A percentile compares a stretch with the other conserved stretches of the same genome.
Evolutionary conservation across 2,113 vertebrate species (phyloP).

Genomic region (Myrmecobius fasciatus): DNA sequence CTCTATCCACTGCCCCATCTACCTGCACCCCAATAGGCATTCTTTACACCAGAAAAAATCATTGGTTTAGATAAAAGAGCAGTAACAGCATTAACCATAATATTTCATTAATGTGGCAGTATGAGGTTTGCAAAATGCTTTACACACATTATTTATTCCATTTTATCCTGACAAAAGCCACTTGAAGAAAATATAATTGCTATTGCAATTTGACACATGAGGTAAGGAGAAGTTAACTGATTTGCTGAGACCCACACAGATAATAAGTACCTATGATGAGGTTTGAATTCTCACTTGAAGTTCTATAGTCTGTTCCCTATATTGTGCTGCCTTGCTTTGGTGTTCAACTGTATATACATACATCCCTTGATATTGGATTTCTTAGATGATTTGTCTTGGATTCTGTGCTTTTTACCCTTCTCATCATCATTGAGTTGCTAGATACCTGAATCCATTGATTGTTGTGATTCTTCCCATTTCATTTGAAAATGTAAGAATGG

Average conservation of each 20-base stretch:
- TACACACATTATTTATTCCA: neutral
- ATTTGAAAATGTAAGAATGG: conserved; percentile 20
- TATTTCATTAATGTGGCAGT: neutral
- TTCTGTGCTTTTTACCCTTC: neutral
- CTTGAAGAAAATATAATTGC: neutral
- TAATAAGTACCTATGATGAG: neutral
- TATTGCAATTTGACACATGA: neutral
- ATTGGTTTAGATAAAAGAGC: neutral
- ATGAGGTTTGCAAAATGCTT: neutral
- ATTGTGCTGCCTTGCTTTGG: neutral
- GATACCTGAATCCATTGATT: conserved; percentile 35
- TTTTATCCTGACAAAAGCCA: neutral
- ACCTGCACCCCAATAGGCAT: neutral
- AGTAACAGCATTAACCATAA: neutral
- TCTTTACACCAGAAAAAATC: neutral
- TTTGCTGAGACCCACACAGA: neutral
- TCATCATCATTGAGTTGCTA: conserved; percentile 54
- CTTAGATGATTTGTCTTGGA: conserved; percentile 3
- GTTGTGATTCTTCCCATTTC: neutral
- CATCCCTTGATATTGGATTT: conserved; percentile 49
- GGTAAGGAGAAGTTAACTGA: neutral
- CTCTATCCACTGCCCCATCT: too few species aligned
- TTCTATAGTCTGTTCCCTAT: neutral
- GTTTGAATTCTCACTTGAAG: neutral
- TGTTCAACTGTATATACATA: neutral